A percentile compares a stretch with the other conserved stretches of the same genome.
These are phyloP conservation scores for Colinus virginianus DNA, from an alignment of 2,113 vertebrate species.

Conservation along the genomic window DNA sequence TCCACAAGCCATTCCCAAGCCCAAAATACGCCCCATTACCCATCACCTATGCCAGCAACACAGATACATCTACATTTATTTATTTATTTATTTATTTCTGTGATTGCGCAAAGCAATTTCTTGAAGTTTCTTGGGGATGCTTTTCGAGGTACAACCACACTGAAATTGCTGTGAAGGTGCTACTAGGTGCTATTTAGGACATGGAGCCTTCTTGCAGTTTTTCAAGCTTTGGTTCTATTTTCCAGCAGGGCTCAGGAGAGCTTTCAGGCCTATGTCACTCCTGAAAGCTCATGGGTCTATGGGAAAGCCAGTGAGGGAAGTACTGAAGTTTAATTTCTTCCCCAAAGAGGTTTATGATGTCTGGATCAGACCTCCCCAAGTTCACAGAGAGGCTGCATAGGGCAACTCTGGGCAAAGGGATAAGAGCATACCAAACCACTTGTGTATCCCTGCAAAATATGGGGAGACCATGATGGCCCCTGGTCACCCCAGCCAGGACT, in stretches of 20 bases:
- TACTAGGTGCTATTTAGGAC: neutral
- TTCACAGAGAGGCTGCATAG: neutral
- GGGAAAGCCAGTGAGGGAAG: neutral
- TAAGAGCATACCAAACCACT: neutral
- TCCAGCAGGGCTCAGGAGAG: neutral
- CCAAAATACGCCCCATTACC: rapidly evolving
- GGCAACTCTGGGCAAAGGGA: neutral
- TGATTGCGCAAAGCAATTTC: rapidly evolving
- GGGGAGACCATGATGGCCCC: neutral
- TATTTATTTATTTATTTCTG: neutral
- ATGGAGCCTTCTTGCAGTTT: neutral
- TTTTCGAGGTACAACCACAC: neutral
- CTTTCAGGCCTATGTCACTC: too few species aligned
- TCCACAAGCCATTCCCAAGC: rapidly evolving
- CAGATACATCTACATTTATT: neutral
- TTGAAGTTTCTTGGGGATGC: neutral
- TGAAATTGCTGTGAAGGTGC: neutral
- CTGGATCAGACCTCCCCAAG: neutral
- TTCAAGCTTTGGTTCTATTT: neutral
- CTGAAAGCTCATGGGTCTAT: too few species aligned
- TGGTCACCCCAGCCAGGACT: neutral
- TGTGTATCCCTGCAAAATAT: neutral
- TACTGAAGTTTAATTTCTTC: neutral
- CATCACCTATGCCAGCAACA: neutral
- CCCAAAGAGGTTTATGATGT: neutral